Evolutionary conservation across 2,113 vertebrate genomes (phyloP).

Genomic region (Mus pahari): DNA sequence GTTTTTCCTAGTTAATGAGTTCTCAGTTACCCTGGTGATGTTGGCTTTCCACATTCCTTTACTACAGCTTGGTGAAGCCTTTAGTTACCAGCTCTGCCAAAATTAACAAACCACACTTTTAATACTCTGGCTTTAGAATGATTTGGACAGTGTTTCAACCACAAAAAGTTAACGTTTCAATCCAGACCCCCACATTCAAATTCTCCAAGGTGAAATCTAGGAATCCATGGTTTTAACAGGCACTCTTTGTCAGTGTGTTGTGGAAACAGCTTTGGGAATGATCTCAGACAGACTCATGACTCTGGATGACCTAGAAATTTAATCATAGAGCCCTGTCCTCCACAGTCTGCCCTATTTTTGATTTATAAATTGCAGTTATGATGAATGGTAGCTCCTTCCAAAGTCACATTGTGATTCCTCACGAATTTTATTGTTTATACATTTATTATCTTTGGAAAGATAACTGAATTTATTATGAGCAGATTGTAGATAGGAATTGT

Average conservation of each 20-base stretch:
- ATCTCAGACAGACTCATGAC: neutral
- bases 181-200: neutral
- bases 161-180: neutral
- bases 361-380: neutral
- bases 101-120: neutral
- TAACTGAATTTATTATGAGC: neutral
- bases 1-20: neutral
- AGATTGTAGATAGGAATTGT: neutral
- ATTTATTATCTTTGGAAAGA: neutral
- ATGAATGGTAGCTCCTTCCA: neutral
- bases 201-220: constrained; percentile 56
- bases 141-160: neutral
- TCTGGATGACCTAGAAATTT: neutral
- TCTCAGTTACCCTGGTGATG: neutral
- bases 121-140: neutral
- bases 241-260: constrained; percentile 48
- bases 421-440: neutral
- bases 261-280: constrained; percentile 30
- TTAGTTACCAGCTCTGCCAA: neutral
- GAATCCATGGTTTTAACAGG: constrained; percentile 48
- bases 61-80: neutral
- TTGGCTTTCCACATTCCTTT: neutral
- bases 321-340: neutral
- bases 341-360: neutral
- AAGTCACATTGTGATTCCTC: neutral